Evolutionary conservation across 2,888 invertebrate species (phyloP).

Genomic region (Phortica magna): DNA sequence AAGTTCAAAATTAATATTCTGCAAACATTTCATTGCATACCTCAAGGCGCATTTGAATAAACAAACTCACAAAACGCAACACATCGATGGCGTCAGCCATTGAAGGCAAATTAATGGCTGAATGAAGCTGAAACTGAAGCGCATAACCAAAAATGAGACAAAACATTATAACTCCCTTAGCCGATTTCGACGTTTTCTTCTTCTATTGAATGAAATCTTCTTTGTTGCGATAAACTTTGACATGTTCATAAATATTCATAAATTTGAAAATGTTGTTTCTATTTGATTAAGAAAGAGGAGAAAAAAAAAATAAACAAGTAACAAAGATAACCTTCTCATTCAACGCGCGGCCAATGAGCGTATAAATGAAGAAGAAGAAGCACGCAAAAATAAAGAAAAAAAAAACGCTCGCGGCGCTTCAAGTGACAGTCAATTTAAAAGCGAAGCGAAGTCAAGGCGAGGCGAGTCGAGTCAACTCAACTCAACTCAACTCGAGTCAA

Average conservation of each 20-base stretch:
- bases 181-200: too few relatives aligned
- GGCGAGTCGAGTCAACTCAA: background rate
- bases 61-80: conserved; percentile 57
- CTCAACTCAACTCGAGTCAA: background rate
- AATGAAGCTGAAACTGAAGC: background rate
- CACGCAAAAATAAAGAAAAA: too few relatives aligned
- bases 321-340: background rate
- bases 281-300: conserved; percentile 61
- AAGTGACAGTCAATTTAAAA: conserved; percentile 63
- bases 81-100: background rate
- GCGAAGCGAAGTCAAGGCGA: background rate
- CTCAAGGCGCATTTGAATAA: conserved; percentile 70
- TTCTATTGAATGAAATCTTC: too few relatives aligned
- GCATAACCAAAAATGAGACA: background rate
- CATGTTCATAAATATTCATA: conserved; percentile 71
- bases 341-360: background rate
- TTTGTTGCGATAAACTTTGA: conserved; percentile 56
- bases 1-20: conserved; percentile 63
- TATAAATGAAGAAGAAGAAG: background rate
- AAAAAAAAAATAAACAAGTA: conserved; percentile 2
- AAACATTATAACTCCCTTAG: background rate
- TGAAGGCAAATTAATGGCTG: too few relatives aligned
- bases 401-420: conserved; percentile 48
- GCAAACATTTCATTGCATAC: conserved; percentile 65
- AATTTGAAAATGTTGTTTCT: conserved; percentile 68